phyloP scores from a whole-genome alignment of 2,113 vertebrate species.

The Mandrillus leucophaeus region DNA sequence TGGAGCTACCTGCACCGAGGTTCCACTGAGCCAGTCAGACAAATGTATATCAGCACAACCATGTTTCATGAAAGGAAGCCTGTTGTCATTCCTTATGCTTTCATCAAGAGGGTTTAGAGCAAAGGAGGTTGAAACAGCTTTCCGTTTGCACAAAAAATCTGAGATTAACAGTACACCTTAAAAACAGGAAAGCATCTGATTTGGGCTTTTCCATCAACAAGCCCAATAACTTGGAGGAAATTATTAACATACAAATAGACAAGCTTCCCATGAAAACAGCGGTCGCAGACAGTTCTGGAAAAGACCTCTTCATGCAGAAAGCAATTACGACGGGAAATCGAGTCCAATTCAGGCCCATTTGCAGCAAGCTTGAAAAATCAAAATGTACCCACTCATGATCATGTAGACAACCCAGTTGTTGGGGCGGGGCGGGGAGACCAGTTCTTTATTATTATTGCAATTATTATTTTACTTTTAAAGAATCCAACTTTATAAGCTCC shows the following conservation, averaged over 20 bases:
- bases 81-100: constrained; percentile 78
- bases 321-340: constrained; percentile 78
- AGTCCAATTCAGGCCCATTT: constrained; percentile 76
- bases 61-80: constrained; percentile 73
- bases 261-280: constrained; percentile 86
- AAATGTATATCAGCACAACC: constrained; percentile 66
- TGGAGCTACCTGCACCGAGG: constrained; percentile 73
- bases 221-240: constrained; percentile 84
- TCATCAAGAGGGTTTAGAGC: constrained; percentile 81
- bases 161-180: constrained; percentile 81
- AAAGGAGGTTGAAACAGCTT: constrained; percentile 79
- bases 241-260: constrained; percentile 89
- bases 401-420: constrained; percentile 29
- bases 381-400: constrained; percentile 72
- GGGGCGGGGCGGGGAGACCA: not conserved
- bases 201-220: constrained; percentile 84
- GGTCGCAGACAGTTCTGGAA: constrained; percentile 76
- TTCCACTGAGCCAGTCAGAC: constrained; percentile 74
- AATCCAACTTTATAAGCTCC: constrained; percentile 37
- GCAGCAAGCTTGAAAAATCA: constrained; percentile 78
- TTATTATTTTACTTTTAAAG: constrained; percentile 44
- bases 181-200: constrained; percentile 83
- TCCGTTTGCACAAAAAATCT: constrained; percentile 70
- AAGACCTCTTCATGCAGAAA: constrained; percentile 78
- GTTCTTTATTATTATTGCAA: constrained; percentile 6